These are phyloP conservation scores for Strigops habroptila DNA, from an alignment of 2,113 vertebrate genomes.

Conservation along the genomic window DNA sequence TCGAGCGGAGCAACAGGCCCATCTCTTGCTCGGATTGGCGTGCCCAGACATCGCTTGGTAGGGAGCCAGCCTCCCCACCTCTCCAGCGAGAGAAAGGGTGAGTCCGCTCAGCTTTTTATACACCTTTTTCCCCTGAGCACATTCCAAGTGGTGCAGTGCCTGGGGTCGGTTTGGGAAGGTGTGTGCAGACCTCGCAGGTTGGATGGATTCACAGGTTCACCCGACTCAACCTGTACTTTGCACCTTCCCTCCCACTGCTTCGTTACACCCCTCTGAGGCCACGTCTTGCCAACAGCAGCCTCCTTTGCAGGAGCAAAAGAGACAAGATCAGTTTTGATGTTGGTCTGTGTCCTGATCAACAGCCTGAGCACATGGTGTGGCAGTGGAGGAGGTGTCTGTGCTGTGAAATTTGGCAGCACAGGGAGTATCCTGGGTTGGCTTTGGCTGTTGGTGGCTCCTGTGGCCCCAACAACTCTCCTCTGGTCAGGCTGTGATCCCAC, in stretches of 20 bases:
- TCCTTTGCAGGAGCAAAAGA: neutral
- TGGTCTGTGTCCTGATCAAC: neutral
- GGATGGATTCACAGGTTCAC: neutral
- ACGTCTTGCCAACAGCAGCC: neutral
- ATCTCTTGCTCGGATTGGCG: neutral
- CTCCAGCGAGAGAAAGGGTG: neutral
- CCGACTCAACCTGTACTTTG: neutral
- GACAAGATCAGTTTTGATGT: rapidly evolving
- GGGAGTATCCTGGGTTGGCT: neutral
- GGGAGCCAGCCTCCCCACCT: neutral
- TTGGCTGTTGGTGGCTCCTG: neutral
- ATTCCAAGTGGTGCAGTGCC: neutral
- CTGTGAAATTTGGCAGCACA: rapidly evolving
- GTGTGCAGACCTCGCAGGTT: neutral
- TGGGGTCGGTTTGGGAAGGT: neutral
- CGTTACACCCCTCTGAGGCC: neutral
- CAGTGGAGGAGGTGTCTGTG: neutral
- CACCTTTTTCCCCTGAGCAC: neutral
- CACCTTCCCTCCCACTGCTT: neutral
- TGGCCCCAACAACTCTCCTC: neutral
- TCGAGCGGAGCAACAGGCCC: neutral
- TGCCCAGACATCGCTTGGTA: neutral
- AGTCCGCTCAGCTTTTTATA: neutral
- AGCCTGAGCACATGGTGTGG: rapidly evolving
- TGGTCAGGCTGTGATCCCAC: neutral